Base-by-base conservation (phyloP, 2,113 vertebrate genomes). In the Patagioenas fasciata region DNA sequence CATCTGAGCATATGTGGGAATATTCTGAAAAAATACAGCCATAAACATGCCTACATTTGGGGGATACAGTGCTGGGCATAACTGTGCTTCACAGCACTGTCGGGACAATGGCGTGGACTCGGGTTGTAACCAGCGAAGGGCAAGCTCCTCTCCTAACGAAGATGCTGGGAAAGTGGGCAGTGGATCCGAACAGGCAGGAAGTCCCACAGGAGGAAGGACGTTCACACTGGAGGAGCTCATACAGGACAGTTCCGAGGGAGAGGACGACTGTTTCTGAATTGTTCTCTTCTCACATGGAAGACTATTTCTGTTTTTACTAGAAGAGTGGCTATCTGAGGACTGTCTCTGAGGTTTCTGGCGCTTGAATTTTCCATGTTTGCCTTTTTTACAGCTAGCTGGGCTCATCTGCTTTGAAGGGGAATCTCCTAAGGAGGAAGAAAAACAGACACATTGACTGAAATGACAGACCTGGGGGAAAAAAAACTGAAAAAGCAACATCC, bases 21-120 rank as follows among this genome's bases (percentile, higher is more conserved):
- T 96, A 82, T 87, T 96, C 54, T 98, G 99, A 57, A 99, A 96
- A 72, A 99, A 94, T 19, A 99, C 80, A 53, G 98, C 97, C 98
- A 98, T 97, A 40, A 98, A 93, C 0, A 97, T 94, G 42, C 97
- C 60, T 67, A 97, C 28, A 65, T 96, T 97, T 36, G 98, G 97
- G 69, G 97, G 95, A 65, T 91, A 89, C 85, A 96, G 66, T 4
- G 61, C 77, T 54, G 97, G 94, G 29, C 85, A 34, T 19, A 87
- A 84, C 60, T 95, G 98, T 66, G 77, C 26, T 79, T 94, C 53
- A 36, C 84, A 64, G 60, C 80, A 23, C 0, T 74, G 61, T 3
- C 87, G 90, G 1, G 89, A 84, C 1, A 38, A 44, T 10, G 69
- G 84, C 26, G 50, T 3, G 15, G 47, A 47, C 7, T 74, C 78